phyloP scores from a whole-genome alignment of 2,113 vertebrate species.

The Cromileptes altivelis region DNA sequence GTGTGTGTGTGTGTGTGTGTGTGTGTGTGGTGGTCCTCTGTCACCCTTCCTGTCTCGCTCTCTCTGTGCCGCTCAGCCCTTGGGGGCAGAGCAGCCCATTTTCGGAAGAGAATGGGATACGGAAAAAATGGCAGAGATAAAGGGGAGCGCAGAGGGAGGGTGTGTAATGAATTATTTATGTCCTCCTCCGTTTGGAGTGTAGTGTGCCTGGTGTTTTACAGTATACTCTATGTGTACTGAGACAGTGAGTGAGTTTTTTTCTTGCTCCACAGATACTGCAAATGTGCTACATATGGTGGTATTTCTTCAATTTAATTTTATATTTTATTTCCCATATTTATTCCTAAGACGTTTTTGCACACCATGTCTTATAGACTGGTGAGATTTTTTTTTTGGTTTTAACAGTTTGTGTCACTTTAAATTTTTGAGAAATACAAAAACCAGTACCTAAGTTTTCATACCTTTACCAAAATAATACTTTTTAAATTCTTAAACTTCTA shows the following conservation, averaged over 20 bases:
- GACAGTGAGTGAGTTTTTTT: slow-evolving; percentile 6
- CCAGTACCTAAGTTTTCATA: too few species aligned
- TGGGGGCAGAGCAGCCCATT: slow-evolving; percentile 43
- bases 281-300: neutral
- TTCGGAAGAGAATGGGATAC: slow-evolving; percentile 48
- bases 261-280: neutral
- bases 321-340: neutral
- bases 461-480: neutral
- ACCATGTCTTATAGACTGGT: neutral
- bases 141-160: slow-evolving; percentile 29
- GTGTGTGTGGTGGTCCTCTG: slow-evolving; percentile 29
- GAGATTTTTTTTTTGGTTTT: neutral
- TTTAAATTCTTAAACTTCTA: neutral
- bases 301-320: neutral
- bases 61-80: neutral
- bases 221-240: neutral
- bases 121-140: slow-evolving; percentile 60
- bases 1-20: slow-evolving; percentile 26
- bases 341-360: neutral
- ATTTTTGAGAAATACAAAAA: neutral
- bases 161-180: slow-evolving; percentile 68
- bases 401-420: neutral
- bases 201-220: slow-evolving; percentile 26
- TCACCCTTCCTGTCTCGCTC: slow-evolving; percentile 50
- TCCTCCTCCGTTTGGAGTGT: slow-evolving; percentile 14